A percentile compares a stretch with the other conserved stretches of the same genome.
Evolutionary conservation across 2,113 vertebrate genomes (phyloP).

Genomic region (Brachyhypopomus occidentalis): DNA sequence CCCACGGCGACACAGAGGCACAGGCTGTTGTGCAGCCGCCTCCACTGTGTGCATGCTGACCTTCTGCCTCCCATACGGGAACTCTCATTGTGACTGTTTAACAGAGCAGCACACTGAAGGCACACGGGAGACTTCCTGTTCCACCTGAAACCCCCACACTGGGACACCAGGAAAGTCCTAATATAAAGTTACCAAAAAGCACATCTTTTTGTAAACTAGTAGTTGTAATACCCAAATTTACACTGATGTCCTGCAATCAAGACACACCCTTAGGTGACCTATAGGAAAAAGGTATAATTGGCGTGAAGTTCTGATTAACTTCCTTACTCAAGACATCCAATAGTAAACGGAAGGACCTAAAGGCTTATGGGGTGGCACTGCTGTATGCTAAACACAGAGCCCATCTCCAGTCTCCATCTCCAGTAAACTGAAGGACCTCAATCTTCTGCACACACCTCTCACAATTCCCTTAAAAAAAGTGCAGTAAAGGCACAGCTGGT

Average conservation of each 20-base stretch:
- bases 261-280: not conserved
- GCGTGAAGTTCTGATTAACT: no score
- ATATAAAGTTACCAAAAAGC: conserved; percentile 13
- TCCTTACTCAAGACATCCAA: no score
- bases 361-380: no score
- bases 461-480: no score
- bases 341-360: no score
- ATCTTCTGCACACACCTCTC: no score
- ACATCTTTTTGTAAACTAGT: no score
- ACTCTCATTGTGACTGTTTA: conserved; percentile 50
- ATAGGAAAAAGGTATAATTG: no score
- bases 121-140: conserved; percentile 29
- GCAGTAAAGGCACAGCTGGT: not conserved
- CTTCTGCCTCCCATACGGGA: conserved; percentile 51
- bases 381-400: no score
- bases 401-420: no score
- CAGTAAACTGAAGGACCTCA: no score
- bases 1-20: not conserved
- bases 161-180: conserved; percentile 30
- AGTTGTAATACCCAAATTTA: no score
- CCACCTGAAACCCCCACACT: conserved; percentile 1
- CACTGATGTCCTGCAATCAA: not conserved
- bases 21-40: conserved; percentile 27
- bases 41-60: conserved; percentile 42
- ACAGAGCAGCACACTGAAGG: conserved; percentile 50